phyloP scores from a whole-genome alignment of 2,113 vertebrate genomes.

The Aegypius monachus region DNA sequence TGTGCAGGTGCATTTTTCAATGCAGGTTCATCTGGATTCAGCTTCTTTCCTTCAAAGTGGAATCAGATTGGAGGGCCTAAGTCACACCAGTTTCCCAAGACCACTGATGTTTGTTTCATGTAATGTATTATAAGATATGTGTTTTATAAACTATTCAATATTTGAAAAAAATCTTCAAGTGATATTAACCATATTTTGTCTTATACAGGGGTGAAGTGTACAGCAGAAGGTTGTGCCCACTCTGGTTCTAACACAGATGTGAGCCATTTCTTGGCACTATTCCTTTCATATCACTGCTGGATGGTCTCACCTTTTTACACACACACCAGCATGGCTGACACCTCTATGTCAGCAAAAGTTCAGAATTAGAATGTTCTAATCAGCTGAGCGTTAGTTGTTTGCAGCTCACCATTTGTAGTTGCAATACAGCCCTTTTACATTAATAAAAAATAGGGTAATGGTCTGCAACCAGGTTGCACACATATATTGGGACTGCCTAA shows the following conservation, averaged over 20 bases:
- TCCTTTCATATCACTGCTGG: not conserved
- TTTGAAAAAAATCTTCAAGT: not conserved
- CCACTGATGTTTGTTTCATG: not conserved
- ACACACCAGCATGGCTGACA: not conserved
- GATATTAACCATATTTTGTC: not conserved
- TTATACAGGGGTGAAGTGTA: not conserved
- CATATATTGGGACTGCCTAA: not conserved
- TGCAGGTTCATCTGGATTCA: not conserved
- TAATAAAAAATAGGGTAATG: not conserved
- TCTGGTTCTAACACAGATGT: not conserved
- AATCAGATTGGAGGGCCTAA: not conserved
- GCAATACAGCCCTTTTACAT: not conserved
- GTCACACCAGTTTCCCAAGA: not conserved
- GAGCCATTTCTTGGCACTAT: not conserved
- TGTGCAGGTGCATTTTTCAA: not conserved
- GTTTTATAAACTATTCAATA: not conserved
- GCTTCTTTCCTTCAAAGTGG: not conserved
- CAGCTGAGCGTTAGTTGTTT: not conserved
- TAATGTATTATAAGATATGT: not conserved
- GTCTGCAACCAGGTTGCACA: not conserved
- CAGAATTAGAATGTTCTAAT: not conserved
- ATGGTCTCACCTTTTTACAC: not conserved
- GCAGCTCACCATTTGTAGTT: not conserved
- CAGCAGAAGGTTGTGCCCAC: accelerated
- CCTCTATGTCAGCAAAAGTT: not conserved